phyloP scores from a whole-genome alignment of 2,797 vertebrate species.

The Amniataba percoides region DNA sequence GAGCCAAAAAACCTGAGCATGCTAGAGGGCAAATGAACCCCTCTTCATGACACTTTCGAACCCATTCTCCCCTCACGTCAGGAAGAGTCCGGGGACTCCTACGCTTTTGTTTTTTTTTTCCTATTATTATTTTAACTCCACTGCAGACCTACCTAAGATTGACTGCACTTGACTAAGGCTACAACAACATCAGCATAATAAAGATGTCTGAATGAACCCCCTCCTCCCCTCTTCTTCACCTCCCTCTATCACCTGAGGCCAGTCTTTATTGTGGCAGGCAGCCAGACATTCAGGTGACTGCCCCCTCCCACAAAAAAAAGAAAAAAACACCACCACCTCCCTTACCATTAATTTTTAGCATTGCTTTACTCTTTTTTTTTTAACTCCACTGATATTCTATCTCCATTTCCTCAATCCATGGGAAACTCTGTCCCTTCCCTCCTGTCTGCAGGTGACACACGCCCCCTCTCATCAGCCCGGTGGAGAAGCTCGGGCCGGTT shows the following conservation, averaged over 20 bases:
- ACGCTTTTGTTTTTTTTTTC: background rate
- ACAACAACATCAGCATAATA: conserved; percentile 30
- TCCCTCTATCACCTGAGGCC: conserved; percentile 30
- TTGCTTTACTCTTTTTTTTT: conserved; percentile 42
- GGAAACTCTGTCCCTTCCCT: conserved; percentile 45
- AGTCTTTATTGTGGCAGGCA: conserved; percentile 30
- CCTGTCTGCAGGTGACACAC: conserved; percentile 47
- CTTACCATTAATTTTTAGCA: conserved; percentile 29
- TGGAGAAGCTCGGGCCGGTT: background rate
- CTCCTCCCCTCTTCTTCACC: background rate
- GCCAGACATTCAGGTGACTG: conserved; percentile 47
- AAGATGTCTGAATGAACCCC: conserved; percentile 20
- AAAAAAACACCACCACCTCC: too few species aligned
- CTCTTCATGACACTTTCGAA: background rate
- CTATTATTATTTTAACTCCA: background rate
- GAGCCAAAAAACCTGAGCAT: background rate
- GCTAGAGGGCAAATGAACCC: background rate
- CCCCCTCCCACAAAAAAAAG: background rate
- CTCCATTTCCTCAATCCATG: conserved; percentile 49
- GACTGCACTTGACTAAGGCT: conserved; percentile 11
- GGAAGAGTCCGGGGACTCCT: background rate
- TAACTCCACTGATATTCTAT: conserved; percentile 45
- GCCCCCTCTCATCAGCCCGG: conserved; percentile 31
- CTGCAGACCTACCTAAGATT: background rate
- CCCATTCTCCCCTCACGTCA: background rate